Conservation (phyloP, 2,888 invertebrate species). For the Oscheius sp. region DNA sequence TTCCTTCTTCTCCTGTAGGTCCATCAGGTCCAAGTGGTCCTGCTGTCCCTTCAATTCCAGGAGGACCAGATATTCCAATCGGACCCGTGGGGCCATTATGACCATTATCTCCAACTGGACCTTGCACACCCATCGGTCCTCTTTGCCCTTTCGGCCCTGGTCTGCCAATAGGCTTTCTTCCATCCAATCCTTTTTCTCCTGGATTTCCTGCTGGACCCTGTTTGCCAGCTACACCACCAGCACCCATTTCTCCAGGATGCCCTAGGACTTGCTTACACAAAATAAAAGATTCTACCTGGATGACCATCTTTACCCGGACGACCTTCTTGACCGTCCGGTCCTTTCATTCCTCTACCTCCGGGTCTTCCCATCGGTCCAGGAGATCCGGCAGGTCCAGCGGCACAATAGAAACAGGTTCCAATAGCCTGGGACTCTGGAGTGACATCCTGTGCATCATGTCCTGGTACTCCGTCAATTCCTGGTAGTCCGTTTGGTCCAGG, state of each 20-base stretch:
- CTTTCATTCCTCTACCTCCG: conserved; percentile 50
- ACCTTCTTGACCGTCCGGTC: conserved; percentile 45
- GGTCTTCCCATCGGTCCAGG: conserved; percentile 48
- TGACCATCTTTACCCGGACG: conserved; percentile 45
- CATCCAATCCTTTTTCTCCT: conserved; percentile 50
- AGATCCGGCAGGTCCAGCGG: conserved; percentile 48
- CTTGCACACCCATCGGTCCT: neutral
- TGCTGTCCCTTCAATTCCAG: conserved; percentile 44
- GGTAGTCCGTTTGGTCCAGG: conserved; percentile 51
- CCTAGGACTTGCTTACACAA: neutral
- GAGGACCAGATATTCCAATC: conserved; percentile 31
- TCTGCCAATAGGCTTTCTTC: conserved; percentile 44
- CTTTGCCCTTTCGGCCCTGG: conserved; percentile 47
- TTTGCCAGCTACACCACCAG: conserved; percentile 41
- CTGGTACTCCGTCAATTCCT: conserved; percentile 48
- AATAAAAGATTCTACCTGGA: conserved; percentile 36
- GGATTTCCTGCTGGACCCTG: conserved; percentile 40
- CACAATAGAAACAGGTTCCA: conserved; percentile 46
- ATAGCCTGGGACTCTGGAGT: conserved; percentile 40
- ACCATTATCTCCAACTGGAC: conserved; percentile 27
- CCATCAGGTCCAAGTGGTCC: conserved; percentile 40
- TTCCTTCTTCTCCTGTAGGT: conserved; percentile 42
- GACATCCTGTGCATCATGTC: conserved; percentile 45
- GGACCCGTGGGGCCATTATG: conserved; percentile 33
- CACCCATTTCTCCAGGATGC: conserved; percentile 51